Conservation (phyloP, 2,888 invertebrate genomes). For the Dioctria linearis region DNA sequence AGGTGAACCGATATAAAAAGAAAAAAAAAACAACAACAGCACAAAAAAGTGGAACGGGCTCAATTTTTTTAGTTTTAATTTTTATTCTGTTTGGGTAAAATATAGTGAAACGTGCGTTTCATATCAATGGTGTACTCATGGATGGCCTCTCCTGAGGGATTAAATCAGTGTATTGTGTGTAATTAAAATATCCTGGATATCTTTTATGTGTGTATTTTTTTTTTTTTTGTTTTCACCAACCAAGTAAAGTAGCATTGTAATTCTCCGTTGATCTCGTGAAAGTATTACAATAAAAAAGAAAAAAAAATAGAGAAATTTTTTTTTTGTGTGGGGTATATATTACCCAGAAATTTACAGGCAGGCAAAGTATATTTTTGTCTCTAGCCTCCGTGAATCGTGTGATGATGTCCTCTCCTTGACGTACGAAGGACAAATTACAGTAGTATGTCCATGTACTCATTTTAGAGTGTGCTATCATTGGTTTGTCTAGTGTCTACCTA, state of each 20-base stretch:
- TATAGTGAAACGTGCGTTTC: constrained; percentile 2
- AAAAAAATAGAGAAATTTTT: no score
- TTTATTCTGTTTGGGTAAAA: no score
- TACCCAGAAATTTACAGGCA: constrained; percentile 19
- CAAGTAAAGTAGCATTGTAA: constrained; percentile 10
- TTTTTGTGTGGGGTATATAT: constrained; percentile 42
- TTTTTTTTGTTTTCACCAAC: background rate
- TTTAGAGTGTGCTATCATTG: constrained; percentile 50
- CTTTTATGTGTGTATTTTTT: background rate
- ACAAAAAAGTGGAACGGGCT: constrained; percentile 1
- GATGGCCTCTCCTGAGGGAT: constrained; percentile 28
- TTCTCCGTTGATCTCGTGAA: constrained; percentile 8
- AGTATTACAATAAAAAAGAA: background rate
- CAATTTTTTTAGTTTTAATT: background rate
- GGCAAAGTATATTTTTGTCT: constrained; percentile 44
- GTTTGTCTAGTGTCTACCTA: constrained; percentile 32
- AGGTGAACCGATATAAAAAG: constrained; percentile 5
- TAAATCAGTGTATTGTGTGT: constrained; percentile 45
- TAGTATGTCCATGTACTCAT: constrained; percentile 48
- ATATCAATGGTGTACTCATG: background rate
- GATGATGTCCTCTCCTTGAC: constrained; percentile 41
- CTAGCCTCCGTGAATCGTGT: constrained; percentile 22
- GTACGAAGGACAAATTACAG: constrained; percentile 42
- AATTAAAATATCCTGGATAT: constrained; percentile 18
- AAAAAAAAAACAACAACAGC: background rate